A percentile compares a stretch with the other conserved stretches of the same genome.
Evolutionary conservation across 1,140 invertebrate genomes (phyloP).

Genomic region (Eupeodes corollae): DNA sequence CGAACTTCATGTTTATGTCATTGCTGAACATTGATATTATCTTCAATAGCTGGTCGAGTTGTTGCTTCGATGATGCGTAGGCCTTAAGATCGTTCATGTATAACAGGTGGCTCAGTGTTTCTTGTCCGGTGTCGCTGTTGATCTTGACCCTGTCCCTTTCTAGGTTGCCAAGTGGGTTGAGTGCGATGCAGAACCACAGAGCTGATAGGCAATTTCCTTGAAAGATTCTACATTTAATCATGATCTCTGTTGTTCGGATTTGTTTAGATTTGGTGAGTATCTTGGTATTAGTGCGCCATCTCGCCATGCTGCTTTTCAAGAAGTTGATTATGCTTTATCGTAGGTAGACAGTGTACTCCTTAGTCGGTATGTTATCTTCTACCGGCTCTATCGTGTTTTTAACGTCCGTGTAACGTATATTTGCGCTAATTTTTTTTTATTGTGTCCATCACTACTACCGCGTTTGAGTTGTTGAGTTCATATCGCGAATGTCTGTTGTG

Average conservation of each 20-base stretch:
- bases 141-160: too few species aligned
- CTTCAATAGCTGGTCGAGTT: too few species aligned
- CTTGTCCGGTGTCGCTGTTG: too few species aligned
- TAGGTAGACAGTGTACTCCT: neutral
- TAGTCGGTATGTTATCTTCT: neutral
- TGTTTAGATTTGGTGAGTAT: neutral
- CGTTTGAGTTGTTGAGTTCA: neutral
- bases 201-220: neutral
- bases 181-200: neutral
- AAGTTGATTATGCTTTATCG: neutral
- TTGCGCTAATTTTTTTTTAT: neutral
- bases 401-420: neutral
- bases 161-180: neutral
- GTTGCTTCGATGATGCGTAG: too few species aligned
- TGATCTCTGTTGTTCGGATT: neutral
- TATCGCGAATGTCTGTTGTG: neutral
- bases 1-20: too few species aligned
- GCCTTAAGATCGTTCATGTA: too few species aligned
- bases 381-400: neutral
- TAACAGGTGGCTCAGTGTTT: too few species aligned
- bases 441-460: neutral
- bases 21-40: too few species aligned
- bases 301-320: neutral
- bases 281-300: neutral
- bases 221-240: neutral